Base-by-base conservation (phyloP, 23 tunicate genomes). In the Corella eumyota region DNA sequence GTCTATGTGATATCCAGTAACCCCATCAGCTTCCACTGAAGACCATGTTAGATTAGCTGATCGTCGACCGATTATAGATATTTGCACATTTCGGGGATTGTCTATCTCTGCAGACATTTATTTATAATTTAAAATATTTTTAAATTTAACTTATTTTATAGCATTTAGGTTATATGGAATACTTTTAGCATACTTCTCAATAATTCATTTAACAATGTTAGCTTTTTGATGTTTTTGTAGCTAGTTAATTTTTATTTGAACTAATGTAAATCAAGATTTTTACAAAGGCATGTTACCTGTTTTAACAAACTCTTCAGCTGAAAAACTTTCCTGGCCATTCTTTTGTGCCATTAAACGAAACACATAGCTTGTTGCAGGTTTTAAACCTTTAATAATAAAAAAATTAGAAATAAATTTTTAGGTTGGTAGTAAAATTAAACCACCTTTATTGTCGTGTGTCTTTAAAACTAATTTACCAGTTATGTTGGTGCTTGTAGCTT, bases 41-140 rank as follows among this genome's bases (percentile, higher is more conserved):
- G 21, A 32, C 71, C 71, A 66, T 5, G 71, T 50, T n/a, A 66
- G 24, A 44, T 66, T 66, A 19, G 71, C 71, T 2, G 59, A 25
- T 30, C 71, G 51, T 32, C 71, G 51, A 49, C 59, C 27, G 40
- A 49, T 49, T 26, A 38, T 59, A 1, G 71, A 48, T 2, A 40
- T 50, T 15, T 44, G 30, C 17, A 66, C 58, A 21, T 28, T 4
- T 13, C 17, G 25, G 4, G 71, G 71, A n/a, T 58, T 58, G 25
- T 45, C 71, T 6, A 66, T 24, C 25, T 66, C 71, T 66, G 59
- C 2, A 49, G 24, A 4, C 32, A 38, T 5, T 6, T 32, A 17
- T 25, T 2, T 56, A 19, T 19, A 11, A 15, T 19, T 52, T 52
- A 15, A 17, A 52, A 40, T 40, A 9, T 40, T 40, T n/a, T n/a